A percentile compares a stretch with the other conserved stretches of the same genome.
Evolutionary conservation across 2,113 vertebrate species (phyloP).

Genomic region (Malurus elegans): DNA sequence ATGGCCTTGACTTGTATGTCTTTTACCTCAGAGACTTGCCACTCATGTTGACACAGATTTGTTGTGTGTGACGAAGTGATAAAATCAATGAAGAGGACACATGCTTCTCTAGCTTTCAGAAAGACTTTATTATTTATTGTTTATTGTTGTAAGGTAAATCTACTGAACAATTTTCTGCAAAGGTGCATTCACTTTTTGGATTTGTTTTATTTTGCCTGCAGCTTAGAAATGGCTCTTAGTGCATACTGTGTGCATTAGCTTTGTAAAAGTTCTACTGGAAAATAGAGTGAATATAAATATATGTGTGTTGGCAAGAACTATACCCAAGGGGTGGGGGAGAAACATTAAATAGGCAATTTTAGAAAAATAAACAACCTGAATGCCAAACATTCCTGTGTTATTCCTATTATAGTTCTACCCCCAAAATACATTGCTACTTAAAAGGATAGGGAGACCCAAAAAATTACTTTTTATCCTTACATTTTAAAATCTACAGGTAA

Average conservation of each 20-base stretch:
- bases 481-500: neutral
- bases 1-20: conserved; percentile 69
- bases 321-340: neutral
- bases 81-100: conserved; percentile 73
- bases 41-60: conserved; percentile 76
- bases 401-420: neutral
- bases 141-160: conserved; percentile 63
- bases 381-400: neutral
- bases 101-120: conserved; percentile 50
- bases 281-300: conserved; percentile 35
- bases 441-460: neutral
- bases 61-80: conserved; percentile 71
- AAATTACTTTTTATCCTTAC: neutral
- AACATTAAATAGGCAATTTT: conserved; percentile 23
- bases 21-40: conserved; percentile 70
- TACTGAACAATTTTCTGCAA: conserved; percentile 50
- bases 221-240: conserved; percentile 21
- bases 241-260: neutral
- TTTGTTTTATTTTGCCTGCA: conserved; percentile 51
- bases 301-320: neutral
- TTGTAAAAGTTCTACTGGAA: conserved; percentile 38
- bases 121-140: conserved; percentile 64
- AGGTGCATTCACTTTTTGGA: conserved; percentile 57
- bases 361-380: neutral
- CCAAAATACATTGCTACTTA: neutral